A percentile compares a stretch with the other conserved stretches of the same genome.
Evolutionary conservation across 2,888 invertebrate species (phyloP).

Genomic region (Liodrosophila aerea): DNA sequence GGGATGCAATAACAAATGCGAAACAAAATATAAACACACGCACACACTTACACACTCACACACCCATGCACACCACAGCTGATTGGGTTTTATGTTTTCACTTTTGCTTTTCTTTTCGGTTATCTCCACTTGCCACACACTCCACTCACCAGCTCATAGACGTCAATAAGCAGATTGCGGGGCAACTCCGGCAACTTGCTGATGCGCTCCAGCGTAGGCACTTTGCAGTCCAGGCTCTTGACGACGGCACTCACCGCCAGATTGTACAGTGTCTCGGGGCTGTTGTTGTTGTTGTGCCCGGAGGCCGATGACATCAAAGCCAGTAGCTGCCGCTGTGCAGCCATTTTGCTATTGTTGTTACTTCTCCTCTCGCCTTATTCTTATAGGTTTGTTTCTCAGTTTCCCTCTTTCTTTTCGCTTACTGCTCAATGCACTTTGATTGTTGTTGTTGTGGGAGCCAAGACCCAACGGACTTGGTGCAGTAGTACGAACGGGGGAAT

Average conservation of each 20-base stretch:
- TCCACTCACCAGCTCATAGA: conserved; percentile 81
- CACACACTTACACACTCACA: neutral
- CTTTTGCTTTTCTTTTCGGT: conserved; percentile 16
- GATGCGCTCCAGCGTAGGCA: conserved; percentile 75
- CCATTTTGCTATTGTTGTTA: conserved; percentile 47
- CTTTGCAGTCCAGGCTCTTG: conserved; percentile 78
- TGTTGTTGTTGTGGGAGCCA: conserved; percentile 3
- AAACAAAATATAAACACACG: too few relatives aligned
- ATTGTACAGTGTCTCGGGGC: conserved; percentile 75
- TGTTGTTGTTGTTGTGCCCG: conserved; percentile 51
- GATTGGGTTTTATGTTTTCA: conserved; percentile 27
- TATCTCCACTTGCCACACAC: neutral
- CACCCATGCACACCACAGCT: conserved; percentile 1
- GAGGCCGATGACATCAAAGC: conserved; percentile 46
- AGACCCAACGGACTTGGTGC: neutral
- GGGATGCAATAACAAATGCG: too few relatives aligned
- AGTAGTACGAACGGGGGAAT: neutral
- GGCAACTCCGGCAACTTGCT: conserved; percentile 79
- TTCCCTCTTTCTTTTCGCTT: conserved; percentile 2
- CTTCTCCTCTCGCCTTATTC: too few relatives aligned
- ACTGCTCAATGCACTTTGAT: conserved; percentile 5
- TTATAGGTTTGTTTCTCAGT: conserved; percentile 1
- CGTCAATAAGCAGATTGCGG: conserved; percentile 80
- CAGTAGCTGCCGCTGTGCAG: conserved; percentile 56
- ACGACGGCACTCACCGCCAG: conserved; percentile 77